A percentile compares a stretch with the other conserved stretches of the same genome.
Conservation (phyloP, 2,797 vertebrate species). For the Darevskia mixta region DNA sequence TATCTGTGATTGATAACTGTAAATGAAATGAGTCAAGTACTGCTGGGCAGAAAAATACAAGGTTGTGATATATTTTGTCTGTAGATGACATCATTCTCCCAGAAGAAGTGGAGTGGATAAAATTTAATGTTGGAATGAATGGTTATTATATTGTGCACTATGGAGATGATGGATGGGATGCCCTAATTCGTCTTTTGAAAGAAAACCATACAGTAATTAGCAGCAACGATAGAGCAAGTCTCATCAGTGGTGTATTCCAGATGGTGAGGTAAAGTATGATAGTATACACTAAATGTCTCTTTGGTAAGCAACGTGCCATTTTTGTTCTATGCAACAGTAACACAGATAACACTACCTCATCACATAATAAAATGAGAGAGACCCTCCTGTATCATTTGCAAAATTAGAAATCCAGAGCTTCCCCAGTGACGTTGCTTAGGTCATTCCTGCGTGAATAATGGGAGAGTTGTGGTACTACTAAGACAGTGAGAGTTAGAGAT, state of each 20-base stretch:
- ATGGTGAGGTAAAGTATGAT: conserved; percentile 85
- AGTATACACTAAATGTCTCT: neutral
- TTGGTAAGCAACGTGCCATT: neutral
- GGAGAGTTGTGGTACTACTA: neutral
- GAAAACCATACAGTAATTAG: conserved; percentile 83
- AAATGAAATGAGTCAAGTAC: conserved; percentile 33
- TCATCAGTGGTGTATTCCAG: conserved; percentile 91
- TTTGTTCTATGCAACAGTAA: neutral
- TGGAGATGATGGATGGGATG: conserved; percentile 85
- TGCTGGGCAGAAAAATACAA: conserved; percentile 27
- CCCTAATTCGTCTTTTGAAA: conserved; percentile 83
- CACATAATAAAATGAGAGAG: neutral
- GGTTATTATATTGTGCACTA: conserved; percentile 96
- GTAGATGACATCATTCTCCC: conserved; percentile 87
- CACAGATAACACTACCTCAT: neutral
- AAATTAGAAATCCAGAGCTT: neutral
- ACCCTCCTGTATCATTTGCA: neutral
- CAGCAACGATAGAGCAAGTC: conserved; percentile 89
- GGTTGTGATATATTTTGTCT: conserved; percentile 53
- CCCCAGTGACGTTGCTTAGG: neutral
- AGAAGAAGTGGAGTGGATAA: conserved; percentile 90
- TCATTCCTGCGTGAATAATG: neutral
- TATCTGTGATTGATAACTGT: conserved; percentile 22
- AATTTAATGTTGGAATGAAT: conserved; percentile 92
- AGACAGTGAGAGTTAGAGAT: neutral